These are phyloP conservation scores for Mayetiola destructor DNA, from an alignment of 2,888 invertebrate species.

Conservation along the genomic window DNA sequence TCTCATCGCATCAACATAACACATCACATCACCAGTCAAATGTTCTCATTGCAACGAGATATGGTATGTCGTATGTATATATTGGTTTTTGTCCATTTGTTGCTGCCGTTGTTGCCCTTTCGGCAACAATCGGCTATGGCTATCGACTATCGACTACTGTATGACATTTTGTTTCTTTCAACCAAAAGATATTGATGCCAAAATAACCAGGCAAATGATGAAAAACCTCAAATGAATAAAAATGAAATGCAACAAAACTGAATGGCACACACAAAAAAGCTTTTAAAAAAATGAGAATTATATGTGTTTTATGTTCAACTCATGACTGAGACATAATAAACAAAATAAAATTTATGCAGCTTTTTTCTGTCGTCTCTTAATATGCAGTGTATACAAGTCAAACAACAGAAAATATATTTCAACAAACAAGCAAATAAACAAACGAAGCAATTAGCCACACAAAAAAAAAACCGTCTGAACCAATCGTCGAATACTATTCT, in stretches of 20 bases:
- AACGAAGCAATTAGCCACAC: slow-evolving; percentile 2
- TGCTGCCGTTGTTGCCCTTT: no score
- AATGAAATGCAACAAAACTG: background rate
- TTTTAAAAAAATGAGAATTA: background rate
- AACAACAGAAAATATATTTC: background rate
- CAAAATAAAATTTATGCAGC: slow-evolving; percentile 5
- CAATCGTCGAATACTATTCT: background rate
- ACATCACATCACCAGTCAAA: slow-evolving; percentile 12
- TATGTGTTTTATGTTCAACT: background rate
- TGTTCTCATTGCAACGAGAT: slow-evolving; percentile 1
- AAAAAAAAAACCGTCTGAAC: background rate
- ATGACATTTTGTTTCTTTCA: slow-evolving; percentile 1
- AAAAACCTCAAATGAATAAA: no score
- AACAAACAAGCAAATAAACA: background rate
- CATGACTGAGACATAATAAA: slow-evolving; percentile 3
- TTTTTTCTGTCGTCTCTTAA: no score
- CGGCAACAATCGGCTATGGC: no score
- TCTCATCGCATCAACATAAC: slow-evolving; percentile 1
- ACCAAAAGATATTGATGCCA: background rate
- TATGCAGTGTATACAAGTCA: no score
- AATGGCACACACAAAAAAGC: no score
- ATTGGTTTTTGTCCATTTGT: no score
- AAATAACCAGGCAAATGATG: no score
- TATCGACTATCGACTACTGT: background rate
- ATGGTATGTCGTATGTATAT: no score